Evolutionary conservation across 2,888 invertebrate species (phyloP), one percentile per base, ranked within the genome.

Genomic region (Coenonympha arcania): DNA sequence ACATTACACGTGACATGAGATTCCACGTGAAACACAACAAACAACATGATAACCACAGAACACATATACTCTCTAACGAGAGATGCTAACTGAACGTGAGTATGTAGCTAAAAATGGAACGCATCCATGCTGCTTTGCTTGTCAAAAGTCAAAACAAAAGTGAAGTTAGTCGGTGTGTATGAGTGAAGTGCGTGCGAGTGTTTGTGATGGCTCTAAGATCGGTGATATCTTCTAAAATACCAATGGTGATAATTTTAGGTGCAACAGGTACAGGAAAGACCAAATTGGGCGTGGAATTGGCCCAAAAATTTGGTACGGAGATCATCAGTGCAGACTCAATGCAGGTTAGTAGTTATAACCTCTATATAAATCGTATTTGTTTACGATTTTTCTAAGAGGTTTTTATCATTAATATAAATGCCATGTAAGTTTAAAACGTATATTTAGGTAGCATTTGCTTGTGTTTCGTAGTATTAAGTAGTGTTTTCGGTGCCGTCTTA

Each of bases 261-360:
- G 93, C 98, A 24, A 99, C 99, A 31, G 99, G 98, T 6, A 93
- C 95, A 4, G 99, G 99, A 49, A 99, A 99, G 88, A 97, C 99
- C 1, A 98, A 98, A 81, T 86, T 99, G 61, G 94, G 96, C 50
- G 88, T 99, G 51, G 95, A 98, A 87, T 85, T 99, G 58, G 98
- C 97, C 0, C 89, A 91, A 65, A 91, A 88, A 70, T 96, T 94
- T 76, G 88, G 88, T 59, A 94, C 96, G 19, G 98, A 99, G 89
- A 93, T 99, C 50, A 94, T 99, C 53, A 98, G 97, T 69, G 98
- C 98, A 0, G 99, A 99, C 90, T 98, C 99, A 15, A 99, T 99
- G 98, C 99, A 99, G 92, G 96, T 96, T 71, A 62, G 69, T 65
- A 48, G 18, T 55, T 57, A 59, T 81, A 80, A 81, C 80, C 81